Evolutionary conservation across 2,888 invertebrate species (phyloP).

Genomic region (Neocrepidodera transversa): DNA sequence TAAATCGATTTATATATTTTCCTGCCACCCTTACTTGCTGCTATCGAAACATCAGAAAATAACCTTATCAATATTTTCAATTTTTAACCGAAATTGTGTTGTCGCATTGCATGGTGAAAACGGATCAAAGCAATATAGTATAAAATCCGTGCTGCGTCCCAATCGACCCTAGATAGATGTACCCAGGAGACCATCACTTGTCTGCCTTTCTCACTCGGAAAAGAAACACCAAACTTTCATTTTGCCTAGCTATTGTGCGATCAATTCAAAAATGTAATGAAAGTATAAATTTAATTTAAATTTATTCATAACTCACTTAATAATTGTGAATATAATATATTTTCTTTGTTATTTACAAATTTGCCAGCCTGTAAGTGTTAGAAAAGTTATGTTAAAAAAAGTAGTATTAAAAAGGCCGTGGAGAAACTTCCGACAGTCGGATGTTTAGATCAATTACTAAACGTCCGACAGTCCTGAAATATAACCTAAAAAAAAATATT

Average conservation of each 20-base stretch:
- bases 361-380: too few species aligned
- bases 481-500: too few species aligned
- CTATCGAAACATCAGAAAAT: conserved; percentile 3
- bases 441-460: too few species aligned
- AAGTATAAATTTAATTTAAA: too few species aligned
- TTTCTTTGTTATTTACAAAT: too few species aligned
- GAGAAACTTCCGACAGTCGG: too few species aligned
- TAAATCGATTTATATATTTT: background rate
- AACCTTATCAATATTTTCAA: conserved; percentile 12
- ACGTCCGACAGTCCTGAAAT: too few species aligned
- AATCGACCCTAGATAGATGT: conserved; percentile 22
- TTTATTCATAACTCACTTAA: too few species aligned
- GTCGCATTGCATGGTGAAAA: conserved; percentile 27
- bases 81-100: conserved; percentile 25
- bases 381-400: too few species aligned
- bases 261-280: background rate
- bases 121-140: conserved; percentile 40
- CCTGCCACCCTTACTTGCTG: background rate
- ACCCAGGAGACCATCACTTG: conserved; percentile 31
- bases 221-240: background rate
- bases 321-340: too few species aligned
- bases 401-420: too few species aligned
- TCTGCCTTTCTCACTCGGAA: conserved; percentile 2
- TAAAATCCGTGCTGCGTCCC: conserved; percentile 34
- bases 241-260: background rate